Conservation (phyloP, 2,113 vertebrate species). For the Tinamus guttatus region DNA sequence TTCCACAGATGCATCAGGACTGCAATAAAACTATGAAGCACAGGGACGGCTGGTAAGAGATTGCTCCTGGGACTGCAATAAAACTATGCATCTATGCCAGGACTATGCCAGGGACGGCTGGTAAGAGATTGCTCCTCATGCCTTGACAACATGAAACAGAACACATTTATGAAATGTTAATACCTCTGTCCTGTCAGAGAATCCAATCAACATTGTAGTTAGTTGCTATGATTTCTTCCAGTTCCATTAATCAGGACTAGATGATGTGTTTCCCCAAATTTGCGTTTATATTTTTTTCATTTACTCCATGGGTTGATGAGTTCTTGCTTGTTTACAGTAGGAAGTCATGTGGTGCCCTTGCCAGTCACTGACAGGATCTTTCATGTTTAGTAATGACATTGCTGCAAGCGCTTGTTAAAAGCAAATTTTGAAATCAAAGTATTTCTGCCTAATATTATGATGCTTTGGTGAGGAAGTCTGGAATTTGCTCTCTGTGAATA, state of each 20-base stretch:
- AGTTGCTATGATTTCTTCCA: neutral
- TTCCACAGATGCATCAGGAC: neutral
- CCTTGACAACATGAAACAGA: neutral
- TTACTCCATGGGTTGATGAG: neutral
- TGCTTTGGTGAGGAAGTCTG: neutral
- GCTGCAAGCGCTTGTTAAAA: neutral
- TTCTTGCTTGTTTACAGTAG: neutral
- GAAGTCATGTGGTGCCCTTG: accelerated
- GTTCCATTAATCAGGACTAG: neutral
- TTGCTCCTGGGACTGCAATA: neutral
- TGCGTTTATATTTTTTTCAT: neutral
- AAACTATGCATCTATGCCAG: too few species aligned
- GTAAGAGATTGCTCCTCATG: neutral
- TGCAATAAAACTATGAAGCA: too few species aligned
- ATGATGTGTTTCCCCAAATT: neutral
- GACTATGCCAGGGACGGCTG: too few species aligned
- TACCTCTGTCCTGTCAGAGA: neutral
- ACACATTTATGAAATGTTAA: neutral
- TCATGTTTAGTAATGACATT: neutral
- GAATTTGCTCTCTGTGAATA: neutral
- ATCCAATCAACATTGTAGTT: neutral
- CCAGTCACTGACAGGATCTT: accelerated
- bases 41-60: neutral
- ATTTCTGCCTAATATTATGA: neutral
- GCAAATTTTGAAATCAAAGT: neutral